Percentiles rank a stretch among this genome's conserved stretches.
These are phyloP conservation scores for Neoniphon sammara DNA, from an alignment of 2,797 vertebrate species.

Conservation along the genomic window DNA sequence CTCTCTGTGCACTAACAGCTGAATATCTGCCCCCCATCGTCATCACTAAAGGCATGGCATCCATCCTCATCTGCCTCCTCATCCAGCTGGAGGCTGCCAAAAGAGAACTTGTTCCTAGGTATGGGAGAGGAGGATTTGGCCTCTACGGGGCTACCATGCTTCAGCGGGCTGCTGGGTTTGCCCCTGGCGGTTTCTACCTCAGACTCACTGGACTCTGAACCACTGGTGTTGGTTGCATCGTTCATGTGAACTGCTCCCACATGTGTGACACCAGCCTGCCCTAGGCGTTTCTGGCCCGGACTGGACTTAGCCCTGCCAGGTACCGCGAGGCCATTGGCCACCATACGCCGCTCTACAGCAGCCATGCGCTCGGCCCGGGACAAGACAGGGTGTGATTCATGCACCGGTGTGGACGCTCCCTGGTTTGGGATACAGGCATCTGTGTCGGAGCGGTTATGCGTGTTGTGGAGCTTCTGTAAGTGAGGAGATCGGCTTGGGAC, in stretches of 20 bases:
- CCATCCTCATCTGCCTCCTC: slow-evolving; percentile 86
- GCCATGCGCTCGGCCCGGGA: slow-evolving; percentile 77
- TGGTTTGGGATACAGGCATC: slow-evolving; percentile 85
- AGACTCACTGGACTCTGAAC: slow-evolving; percentile 92
- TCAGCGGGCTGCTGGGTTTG: slow-evolving; percentile 77
- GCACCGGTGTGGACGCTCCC: slow-evolving; percentile 65
- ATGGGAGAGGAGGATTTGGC: slow-evolving; percentile 74
- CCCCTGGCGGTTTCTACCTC: slow-evolving; percentile 81
- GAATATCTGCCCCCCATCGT: slow-evolving; percentile 84
- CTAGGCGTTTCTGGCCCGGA: slow-evolving; percentile 42
- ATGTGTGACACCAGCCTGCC: slow-evolving; percentile 60
- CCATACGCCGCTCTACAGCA: slow-evolving; percentile 81
- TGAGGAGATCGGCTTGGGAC: slow-evolving; percentile 70
- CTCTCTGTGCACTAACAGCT: slow-evolving; percentile 78
- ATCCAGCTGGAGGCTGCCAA: slow-evolving; percentile 87
- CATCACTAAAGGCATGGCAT: slow-evolving; percentile 85
- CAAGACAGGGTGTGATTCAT: slow-evolving; percentile 69
- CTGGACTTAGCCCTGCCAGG: slow-evolving; percentile 70
- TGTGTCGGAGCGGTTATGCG: slow-evolving; percentile 81
- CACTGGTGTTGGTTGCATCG: slow-evolving; percentile 89
- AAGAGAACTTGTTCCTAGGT: slow-evolving; percentile 84
- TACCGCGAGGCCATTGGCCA: slow-evolving; percentile 85
- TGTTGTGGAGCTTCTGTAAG: slow-evolving; percentile 75
- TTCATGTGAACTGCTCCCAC: slow-evolving; percentile 84
- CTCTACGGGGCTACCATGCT: slow-evolving; percentile 76